A percentile compares a stretch with the other conserved stretches of the same genome.
phyloP scores from a whole-genome alignment of 2,797 vertebrate genomes.

The Babyrousa celebensis region DNA sequence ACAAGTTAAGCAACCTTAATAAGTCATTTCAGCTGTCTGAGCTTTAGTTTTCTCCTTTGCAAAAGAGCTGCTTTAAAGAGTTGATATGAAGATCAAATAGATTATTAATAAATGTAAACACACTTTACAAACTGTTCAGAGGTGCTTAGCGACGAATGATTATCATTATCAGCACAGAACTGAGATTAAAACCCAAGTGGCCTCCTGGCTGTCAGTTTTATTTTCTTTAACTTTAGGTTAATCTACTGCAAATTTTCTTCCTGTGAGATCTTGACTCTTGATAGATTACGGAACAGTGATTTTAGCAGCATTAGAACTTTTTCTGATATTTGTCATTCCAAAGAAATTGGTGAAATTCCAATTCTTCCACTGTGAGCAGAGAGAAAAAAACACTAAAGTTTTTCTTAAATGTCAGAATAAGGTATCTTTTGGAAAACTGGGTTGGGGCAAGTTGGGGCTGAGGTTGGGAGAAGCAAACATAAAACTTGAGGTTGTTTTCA shows the following conservation, averaged over 20 bases:
- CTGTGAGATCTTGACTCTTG: constrained; percentile 53
- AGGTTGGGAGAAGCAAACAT: constrained; percentile 20
- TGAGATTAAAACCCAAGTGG: constrained; percentile 7
- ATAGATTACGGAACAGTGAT: constrained; percentile 34
- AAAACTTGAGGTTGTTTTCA: constrained; percentile 55
- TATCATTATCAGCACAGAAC: background rate
- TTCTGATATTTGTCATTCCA: constrained; percentile 85
- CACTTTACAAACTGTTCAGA: constrained; percentile 28
- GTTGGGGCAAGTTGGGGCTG: background rate
- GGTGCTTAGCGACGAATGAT: background rate
- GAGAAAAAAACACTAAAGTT: constrained; percentile 72
- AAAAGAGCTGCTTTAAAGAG: background rate
- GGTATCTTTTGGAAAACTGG: constrained; percentile 66
- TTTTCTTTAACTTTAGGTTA: constrained; percentile 66
- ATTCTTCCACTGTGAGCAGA: constrained; percentile 38
- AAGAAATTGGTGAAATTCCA: constrained; percentile 82
- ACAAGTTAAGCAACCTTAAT: background rate
- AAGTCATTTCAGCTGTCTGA: constrained; percentile 5
- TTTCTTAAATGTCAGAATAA: constrained; percentile 68
- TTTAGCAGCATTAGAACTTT: constrained; percentile 66
- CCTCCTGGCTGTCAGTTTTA: background rate
- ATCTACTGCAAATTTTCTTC: constrained; percentile 24
- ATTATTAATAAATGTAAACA: constrained; percentile 46
- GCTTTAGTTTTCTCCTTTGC: constrained; percentile 46
- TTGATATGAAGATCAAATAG: background rate